phyloP scores from a whole-genome alignment of 2,888 invertebrate species.

The Eilema depressum region DNA sequence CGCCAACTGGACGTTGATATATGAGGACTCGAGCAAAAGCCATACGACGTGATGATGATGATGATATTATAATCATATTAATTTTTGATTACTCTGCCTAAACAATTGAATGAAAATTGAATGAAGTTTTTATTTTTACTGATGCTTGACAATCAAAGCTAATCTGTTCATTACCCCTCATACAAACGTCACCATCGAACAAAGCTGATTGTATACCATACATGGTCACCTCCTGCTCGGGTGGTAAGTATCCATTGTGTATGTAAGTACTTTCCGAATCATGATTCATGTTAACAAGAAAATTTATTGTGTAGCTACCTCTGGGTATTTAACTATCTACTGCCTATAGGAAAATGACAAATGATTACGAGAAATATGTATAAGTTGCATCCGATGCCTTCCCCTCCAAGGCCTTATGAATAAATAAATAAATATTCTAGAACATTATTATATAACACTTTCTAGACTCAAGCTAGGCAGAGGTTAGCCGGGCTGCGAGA shows the following conservation, averaged over 20 bases:
- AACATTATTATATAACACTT: no score
- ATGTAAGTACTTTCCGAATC: conserved; percentile 8
- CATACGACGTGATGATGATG: no score
- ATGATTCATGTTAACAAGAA: conserved; percentile 10
- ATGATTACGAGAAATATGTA: background rate
- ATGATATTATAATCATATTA: no score
- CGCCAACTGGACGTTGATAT: no score
- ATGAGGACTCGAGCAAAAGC: no score
- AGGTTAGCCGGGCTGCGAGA: no score
- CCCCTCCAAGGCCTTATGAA: no score
- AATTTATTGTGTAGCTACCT: background rate
- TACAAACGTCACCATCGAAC: conserved; percentile 26
- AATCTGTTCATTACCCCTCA: conserved; percentile 12
- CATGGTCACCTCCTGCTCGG: conserved; percentile 16
- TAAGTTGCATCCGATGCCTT: background rate
- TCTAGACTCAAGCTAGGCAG: no score
- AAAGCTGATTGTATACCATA: conserved; percentile 29
- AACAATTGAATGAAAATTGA: no score
- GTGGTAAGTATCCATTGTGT: conserved; percentile 34
- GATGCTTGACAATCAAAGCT: conserved; percentile 1
- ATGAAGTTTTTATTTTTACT: background rate
- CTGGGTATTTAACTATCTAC: background rate
- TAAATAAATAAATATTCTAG: no score
- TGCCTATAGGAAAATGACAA: background rate
- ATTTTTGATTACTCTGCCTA: no score